phyloP scores from a whole-genome alignment of 2,888 invertebrate genomes.

The Heteropelma amictum region DNA sequence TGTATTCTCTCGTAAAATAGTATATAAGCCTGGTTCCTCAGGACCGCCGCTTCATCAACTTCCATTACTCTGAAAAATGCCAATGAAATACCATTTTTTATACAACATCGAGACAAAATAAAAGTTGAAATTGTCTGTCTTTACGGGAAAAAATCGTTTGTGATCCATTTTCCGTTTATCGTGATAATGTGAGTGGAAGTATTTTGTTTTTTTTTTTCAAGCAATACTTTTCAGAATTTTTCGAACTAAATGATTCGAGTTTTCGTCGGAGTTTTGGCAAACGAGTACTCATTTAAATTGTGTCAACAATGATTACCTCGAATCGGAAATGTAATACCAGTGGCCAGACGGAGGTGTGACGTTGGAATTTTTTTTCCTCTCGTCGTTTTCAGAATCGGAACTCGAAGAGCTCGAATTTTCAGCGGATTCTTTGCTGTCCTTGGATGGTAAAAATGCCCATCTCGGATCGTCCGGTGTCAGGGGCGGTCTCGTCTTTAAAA shows the following conservation, averaged over 20 bases:
- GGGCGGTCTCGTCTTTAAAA: slow-evolving; percentile 78
- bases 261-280: neutral
- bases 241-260: no score
- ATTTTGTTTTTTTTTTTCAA: no score
- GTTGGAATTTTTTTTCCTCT: slow-evolving; percentile 73
- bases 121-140: no score
- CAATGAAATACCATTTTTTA: no score
- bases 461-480: slow-evolving; percentile 83
- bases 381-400: slow-evolving; percentile 77
- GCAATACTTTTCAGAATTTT: no score
- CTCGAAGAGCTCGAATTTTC: slow-evolving; percentile 72
- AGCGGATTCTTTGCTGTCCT: slow-evolving; percentile 68
- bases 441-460: slow-evolving; percentile 85
- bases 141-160: neutral
- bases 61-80: slow-evolving; percentile 82
- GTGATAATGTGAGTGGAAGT: neutral
- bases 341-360: slow-evolving; percentile 83
- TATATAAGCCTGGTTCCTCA: slow-evolving; percentile 94
- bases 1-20: slow-evolving; percentile 97
- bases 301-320: slow-evolving; percentile 78
- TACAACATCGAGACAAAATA: no score
- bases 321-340: slow-evolving; percentile 98
- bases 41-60: slow-evolving; percentile 88
- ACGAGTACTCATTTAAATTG: neutral
- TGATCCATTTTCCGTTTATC: neutral